phyloP scores from a whole-genome alignment of 1,140 invertebrate genomes.

The Onthophagus taurus region DNA sequence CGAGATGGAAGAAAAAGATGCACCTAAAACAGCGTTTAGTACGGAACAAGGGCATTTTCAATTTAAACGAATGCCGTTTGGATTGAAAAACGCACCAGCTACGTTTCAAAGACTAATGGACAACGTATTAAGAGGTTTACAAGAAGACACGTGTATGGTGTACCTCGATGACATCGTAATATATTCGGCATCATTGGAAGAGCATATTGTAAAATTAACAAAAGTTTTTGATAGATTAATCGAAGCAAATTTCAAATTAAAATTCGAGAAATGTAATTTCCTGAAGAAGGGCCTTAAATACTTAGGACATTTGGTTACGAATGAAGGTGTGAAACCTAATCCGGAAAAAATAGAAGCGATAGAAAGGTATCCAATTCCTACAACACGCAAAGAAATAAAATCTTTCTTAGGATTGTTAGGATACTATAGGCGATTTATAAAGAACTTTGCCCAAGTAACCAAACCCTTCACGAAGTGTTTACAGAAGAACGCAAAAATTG shows the following conservation, averaged over 20 bases:
- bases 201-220: no score
- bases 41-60: no score
- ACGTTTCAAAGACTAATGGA: constrained; percentile 5
- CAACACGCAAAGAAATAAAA: constrained; percentile 34
- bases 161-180: constrained; percentile 40
- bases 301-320: constrained; percentile 23
- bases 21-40: no score
- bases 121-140: constrained; percentile 4
- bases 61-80: no score
- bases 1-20: no score
- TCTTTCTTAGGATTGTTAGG: constrained; percentile 13
- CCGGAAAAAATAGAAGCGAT: constrained; percentile 35
- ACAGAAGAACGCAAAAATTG: constrained; percentile 13
- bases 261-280: constrained; percentile 27
- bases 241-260: constrained; percentile 16
- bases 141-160: constrained; percentile 20
- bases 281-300: constrained; percentile 11
- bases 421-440: constrained; percentile 14
- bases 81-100: no score
- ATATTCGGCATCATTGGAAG: constrained; percentile 26
- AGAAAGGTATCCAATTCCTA: constrained; percentile 34
- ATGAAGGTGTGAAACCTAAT: constrained; percentile 35
- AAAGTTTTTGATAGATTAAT: constrained; percentile 30
- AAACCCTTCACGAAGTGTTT: constrained; percentile 14
- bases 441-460: constrained; percentile 15